Percentiles rank a stretch among this genome's conserved stretches.
Conservation (phyloP, 2,797 vertebrate species). For the Anisognathus igniventris region DNA sequence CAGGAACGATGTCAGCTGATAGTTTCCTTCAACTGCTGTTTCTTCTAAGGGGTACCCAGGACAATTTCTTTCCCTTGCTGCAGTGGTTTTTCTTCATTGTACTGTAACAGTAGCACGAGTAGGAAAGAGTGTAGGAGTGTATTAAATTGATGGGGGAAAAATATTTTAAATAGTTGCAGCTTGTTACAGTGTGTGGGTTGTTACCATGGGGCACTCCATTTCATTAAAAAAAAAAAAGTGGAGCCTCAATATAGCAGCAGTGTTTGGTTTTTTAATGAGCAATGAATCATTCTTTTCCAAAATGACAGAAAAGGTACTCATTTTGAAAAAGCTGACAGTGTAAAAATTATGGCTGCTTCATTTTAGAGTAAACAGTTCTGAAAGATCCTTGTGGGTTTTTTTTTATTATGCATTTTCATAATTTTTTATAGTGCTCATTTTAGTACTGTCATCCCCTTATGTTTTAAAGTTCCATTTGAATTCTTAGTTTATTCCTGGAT, state of each 20-base stretch:
- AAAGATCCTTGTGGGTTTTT: background rate
- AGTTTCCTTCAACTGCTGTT: background rate
- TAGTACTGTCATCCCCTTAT: background rate
- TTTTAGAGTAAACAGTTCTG: background rate
- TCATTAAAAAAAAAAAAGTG: background rate
- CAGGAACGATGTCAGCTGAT: background rate
- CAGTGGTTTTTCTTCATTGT: background rate
- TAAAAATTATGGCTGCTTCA: background rate
- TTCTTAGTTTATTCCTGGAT: background rate
- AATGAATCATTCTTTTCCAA: background rate
- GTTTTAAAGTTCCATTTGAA: background rate
- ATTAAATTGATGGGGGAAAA: slow-evolving; percentile 39
- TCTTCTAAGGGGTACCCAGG: background rate
- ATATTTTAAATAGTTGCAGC: slow-evolving; percentile 39
- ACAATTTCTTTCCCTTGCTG: background rate
- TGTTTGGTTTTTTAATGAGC: background rate
- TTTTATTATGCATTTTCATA: background rate
- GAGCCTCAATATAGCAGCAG: background rate
- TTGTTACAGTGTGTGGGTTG: slow-evolving; percentile 14
- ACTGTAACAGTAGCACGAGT: background rate
- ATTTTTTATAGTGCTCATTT: background rate
- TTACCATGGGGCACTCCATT: slow-evolving; percentile 28
- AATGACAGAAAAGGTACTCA: background rate
- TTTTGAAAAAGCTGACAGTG: background rate
- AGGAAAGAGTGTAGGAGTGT: slow-evolving; percentile 2